These are phyloP conservation scores for Ceratosolen fusciceps DNA, from an alignment of 1,140 invertebrate species.

Conservation along the genomic window DNA sequence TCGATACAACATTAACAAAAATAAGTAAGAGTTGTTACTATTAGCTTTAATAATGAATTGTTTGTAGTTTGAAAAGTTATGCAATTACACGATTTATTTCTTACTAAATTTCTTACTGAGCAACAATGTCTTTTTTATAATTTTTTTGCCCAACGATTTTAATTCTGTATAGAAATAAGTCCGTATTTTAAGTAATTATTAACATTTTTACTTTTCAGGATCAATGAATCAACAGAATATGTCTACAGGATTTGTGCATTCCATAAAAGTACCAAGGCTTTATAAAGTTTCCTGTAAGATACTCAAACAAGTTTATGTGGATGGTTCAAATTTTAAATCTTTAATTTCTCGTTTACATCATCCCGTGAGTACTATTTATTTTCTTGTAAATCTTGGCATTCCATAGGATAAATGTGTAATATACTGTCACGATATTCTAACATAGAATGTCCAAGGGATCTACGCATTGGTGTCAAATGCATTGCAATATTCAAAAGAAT, in stretches of 20 bases:
- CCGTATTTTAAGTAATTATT: too few species aligned
- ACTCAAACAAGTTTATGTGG: conserved; percentile 76
- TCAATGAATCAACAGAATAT: conserved; percentile 49
- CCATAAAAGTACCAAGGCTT: conserved; percentile 81
- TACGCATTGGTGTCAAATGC: conserved; percentile 81
- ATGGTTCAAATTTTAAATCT: conserved; percentile 80
- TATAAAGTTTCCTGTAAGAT: conserved; percentile 82
- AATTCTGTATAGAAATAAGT: too few species aligned
- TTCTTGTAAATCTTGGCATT: not conserved
- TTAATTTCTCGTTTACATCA: conserved; percentile 80
- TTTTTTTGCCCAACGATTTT: too few species aligned
- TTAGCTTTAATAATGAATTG: not conserved
- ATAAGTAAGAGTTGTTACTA: conserved; percentile 1
- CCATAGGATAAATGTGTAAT: conserved; percentile 1
- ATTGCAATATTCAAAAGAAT: conserved; percentile 76
- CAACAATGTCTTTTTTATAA: too few species aligned
- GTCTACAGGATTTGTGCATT: conserved; percentile 75
- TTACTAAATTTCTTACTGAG: not conserved
- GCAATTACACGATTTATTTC: not conserved
- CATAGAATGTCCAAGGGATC: conserved; percentile 60
- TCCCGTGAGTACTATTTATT: conserved; percentile 69
- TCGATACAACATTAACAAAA: not conserved
- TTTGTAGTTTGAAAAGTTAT: not conserved
- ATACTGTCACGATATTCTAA: conserved; percentile 46
- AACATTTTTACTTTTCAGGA: conserved; percentile 24